Evolutionary conservation across 2,888 invertebrate species (phyloP).

Genomic region (Rhingia rostrata): DNA sequence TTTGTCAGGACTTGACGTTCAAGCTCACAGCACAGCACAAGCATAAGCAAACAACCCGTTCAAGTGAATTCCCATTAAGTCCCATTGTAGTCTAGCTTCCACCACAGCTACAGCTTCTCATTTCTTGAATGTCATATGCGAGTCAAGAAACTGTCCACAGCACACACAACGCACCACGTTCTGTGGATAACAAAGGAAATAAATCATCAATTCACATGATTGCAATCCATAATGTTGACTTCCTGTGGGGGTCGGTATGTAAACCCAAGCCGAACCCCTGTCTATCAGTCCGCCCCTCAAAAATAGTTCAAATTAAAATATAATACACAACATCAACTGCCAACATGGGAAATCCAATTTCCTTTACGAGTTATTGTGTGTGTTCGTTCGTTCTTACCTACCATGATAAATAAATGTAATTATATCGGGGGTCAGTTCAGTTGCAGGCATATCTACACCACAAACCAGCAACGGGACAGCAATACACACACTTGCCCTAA

Average conservation of each 20-base stretch:
- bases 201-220: constrained; percentile 29
- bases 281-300: background rate
- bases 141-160: background rate
- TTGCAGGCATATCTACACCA: constrained; percentile 20
- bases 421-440: constrained; percentile 31
- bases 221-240: background rate
- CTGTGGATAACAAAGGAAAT: constrained; percentile 16
- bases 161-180: background rate
- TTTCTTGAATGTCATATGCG: background rate
- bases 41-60: background rate
- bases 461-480: constrained; percentile 4
- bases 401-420: constrained; percentile 65
- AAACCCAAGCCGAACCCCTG: background rate
- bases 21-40: background rate
- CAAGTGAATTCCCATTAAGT: background rate
- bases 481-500: background rate
- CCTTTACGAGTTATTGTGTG: constrained; percentile 19
- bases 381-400: constrained; percentile 1
- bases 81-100: background rate
- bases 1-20: background rate
- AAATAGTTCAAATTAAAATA: constrained; percentile 62
- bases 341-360: constrained; percentile 52
- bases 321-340: constrained; percentile 41
- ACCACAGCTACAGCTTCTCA: background rate
- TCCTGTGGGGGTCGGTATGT: background rate